Base-by-base conservation (phyloP, 2,113 vertebrate genomes). In the Heteronetta atricapilla region DNA sequence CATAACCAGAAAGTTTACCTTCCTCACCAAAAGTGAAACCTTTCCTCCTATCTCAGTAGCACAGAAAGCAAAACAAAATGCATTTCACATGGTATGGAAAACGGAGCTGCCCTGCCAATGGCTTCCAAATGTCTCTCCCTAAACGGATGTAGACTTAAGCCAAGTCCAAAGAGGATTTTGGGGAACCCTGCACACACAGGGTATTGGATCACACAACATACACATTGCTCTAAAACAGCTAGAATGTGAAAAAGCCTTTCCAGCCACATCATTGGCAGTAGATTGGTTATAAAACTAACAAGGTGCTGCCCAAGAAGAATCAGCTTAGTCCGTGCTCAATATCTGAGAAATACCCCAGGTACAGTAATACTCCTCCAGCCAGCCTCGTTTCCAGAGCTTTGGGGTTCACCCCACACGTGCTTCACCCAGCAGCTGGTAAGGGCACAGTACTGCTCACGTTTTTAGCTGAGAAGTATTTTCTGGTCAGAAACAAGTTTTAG, bases 231-330 rank as follows among this genome's bases (percentile, higher is more conserved):
- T 55, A 59, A 38, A 26, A n/a, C 44, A 56, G 16, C 53, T 56
- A 50, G 55, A 82, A 62, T 38, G 31, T 6, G 42, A 48, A 19
- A 34, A 29, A 82, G 15, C 33, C 22, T 68, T 23, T 48, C 77
- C 69, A 75, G 66, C 8, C 44, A 38, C 0, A 0, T 36, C 26
- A 12, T 46, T 67, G 42, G 60, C 40, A 67, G 46, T 5, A 33
- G 42, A 6, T 28, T 72, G 42, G 10, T 60, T 63, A 55, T 31
- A 79, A 60, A 50, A 16, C 11, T 56, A 42, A 28, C 21, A n/a
- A 68, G 36, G 25, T 21, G 5, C n/a, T 87, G n/a, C 21, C 42
- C 20, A 14, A 46, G 59, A 60, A 59, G 21, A 78, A 48, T 26
- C 46, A 31, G 13, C 26, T 76, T 26, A 5, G 80, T 48, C 68